These are phyloP conservation scores for Halocynthia roretzi DNA, from an alignment of 23 tunicate genomes.

Conservation along the genomic window DNA sequence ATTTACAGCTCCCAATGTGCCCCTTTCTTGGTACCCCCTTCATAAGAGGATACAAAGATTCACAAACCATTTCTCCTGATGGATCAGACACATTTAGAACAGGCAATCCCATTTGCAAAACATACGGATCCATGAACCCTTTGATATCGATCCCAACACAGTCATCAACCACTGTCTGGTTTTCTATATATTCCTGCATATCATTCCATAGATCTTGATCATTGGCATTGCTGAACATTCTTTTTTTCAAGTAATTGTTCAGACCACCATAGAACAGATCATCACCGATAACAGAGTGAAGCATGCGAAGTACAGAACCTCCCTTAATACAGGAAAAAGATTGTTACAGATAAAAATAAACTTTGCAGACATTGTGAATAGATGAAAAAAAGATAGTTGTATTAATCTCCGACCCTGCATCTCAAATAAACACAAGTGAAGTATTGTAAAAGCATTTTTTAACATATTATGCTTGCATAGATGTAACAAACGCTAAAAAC, in stretches of 20 bases:
- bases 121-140: slow-evolving; percentile 62
- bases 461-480: too few species aligned
- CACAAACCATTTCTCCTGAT: too few species aligned
- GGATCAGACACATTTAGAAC: slow-evolving; percentile 24
- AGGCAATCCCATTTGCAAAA: slow-evolving; percentile 84
- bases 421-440: too few species aligned
- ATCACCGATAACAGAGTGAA: slow-evolving; percentile 62
- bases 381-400: neutral
- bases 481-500: too few species aligned
- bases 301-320: slow-evolving; percentile 54
- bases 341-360: too few species aligned
- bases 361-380: too few species aligned
- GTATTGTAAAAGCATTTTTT: too few species aligned
- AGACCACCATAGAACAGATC: slow-evolving; percentile 67
- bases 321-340: slow-evolving; percentile 22
- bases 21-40: too few species aligned
- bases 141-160: slow-evolving; percentile 16
- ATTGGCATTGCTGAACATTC: slow-evolving; percentile 42
- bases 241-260: slow-evolving; percentile 33
- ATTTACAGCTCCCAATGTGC: too few species aligned
- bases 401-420: neutral
- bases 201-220: slow-evolving; percentile 59
- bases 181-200: neutral
- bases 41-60: too few species aligned
- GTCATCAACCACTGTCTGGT: neutral